Conservation (phyloP, 64 coral and sea anemone genomes). For the Pocillopora verrucosa region DNA sequence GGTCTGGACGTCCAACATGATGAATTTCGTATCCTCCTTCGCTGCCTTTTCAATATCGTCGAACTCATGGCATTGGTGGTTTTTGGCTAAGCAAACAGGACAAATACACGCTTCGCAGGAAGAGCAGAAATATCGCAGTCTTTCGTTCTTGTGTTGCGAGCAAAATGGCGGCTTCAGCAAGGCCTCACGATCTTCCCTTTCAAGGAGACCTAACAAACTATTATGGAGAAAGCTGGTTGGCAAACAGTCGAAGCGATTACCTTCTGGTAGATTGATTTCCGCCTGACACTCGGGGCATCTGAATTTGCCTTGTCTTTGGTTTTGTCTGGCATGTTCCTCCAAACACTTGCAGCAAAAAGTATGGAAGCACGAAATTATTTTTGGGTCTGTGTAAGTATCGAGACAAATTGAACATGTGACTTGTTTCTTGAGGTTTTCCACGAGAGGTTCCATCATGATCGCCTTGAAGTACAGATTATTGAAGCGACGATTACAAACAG, state of each 20-base stretch:
- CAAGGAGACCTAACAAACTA: constrained; percentile 9
- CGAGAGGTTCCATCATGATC: not conserved
- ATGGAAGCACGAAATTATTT: too few species aligned
- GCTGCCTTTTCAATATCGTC: not conserved
- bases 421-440: constrained; percentile 23
- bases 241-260: not conserved
- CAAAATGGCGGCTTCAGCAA: constrained; percentile 13
- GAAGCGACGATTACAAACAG: too few species aligned
- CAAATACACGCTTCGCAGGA: not conserved
- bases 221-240: constrained; percentile 29
- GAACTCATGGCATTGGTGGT: constrained; percentile 5
- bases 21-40: not conserved
- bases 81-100: constrained; percentile 5
- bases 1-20: not conserved
- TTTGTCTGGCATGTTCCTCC: too few species aligned
- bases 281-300: constrained; percentile 25
- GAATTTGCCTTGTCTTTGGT: too few species aligned
- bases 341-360: too few species aligned
- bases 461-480: too few species aligned
- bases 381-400: not conserved
- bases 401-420: constrained; percentile 29
- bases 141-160: not conserved
- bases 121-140: not conserved
- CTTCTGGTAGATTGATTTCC: not conserved
- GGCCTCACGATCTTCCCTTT: not conserved